Percentiles rank a stretch among this genome's conserved stretches.
These are phyloP conservation scores for Caenorhabditis sp. DNA, from an alignment of 2,888 invertebrate genomes.

Conservation along the genomic window DNA sequence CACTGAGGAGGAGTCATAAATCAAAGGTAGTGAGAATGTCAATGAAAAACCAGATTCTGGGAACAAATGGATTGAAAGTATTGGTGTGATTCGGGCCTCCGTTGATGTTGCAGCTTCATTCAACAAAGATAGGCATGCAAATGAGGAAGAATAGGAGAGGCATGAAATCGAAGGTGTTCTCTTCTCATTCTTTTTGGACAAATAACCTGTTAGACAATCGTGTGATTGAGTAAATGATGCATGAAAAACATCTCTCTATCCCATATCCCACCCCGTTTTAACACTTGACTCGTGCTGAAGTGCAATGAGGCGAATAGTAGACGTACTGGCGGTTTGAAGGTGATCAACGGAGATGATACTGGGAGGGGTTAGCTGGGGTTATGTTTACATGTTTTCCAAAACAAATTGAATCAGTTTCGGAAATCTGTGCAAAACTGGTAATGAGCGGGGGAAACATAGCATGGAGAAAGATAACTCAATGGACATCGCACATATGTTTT, in stretches of 20 bases:
- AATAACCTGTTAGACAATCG: slow-evolving; percentile 59
- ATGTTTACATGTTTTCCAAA: slow-evolving; percentile 39
- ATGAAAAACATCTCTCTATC: slow-evolving; percentile 19
- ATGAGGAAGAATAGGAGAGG: slow-evolving; percentile 24
- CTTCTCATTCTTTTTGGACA: slow-evolving; percentile 39
- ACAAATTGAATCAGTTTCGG: slow-evolving; percentile 45
- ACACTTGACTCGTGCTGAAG: slow-evolving; percentile 59
- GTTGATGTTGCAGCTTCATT: slow-evolving; percentile 29
- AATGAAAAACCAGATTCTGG: slow-evolving; percentile 54
- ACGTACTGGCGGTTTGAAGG: slow-evolving; percentile 43
- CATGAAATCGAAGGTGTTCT: slow-evolving; percentile 42
- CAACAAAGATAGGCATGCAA: slow-evolving; percentile 55
- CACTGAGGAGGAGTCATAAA: slow-evolving; percentile 54
- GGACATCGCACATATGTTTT: slow-evolving; percentile 53
- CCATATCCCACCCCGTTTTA: slow-evolving; percentile 52
- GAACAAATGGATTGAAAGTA: slow-evolving; percentile 5
- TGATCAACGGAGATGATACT: slow-evolving; percentile 12
- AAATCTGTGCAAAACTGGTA: slow-evolving; percentile 26
- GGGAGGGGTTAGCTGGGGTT: slow-evolving; percentile 1
- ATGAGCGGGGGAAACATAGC: slow-evolving; percentile 39
- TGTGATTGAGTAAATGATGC: slow-evolving; percentile 58
- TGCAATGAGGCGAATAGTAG: slow-evolving; percentile 54
- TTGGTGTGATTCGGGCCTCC: not conserved
- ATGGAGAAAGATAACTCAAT: slow-evolving; percentile 11
- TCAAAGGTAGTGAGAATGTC: slow-evolving; percentile 62